Conservation (phyloP, 2,113 vertebrate species). For the Macrotus californicus region DNA sequence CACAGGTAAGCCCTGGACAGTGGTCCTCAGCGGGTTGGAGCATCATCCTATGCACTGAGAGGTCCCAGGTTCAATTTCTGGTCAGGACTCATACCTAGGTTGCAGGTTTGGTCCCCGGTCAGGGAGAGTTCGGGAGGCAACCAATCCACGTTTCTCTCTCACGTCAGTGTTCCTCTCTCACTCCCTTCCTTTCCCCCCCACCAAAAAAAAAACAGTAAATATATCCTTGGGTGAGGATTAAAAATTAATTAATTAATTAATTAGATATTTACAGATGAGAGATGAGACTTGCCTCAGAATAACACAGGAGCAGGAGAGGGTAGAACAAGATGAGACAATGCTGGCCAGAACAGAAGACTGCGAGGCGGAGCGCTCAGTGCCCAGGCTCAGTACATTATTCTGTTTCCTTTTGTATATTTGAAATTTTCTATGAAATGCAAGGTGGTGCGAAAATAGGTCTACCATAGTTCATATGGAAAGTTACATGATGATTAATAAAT, state of each 20-base stretch:
- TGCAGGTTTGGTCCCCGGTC: too few relatives aligned
- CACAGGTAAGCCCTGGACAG: not conserved
- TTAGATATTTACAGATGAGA: not conserved
- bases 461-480: not conserved
- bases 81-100: too few relatives aligned
- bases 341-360: rapidly evolving
- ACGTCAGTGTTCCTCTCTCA: too few relatives aligned
- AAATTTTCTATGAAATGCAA: not conserved
- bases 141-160: too few relatives aligned
- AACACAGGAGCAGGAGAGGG: not conserved
- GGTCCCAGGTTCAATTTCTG: too few relatives aligned
- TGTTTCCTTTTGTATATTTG: not conserved
- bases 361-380: rapidly evolving
- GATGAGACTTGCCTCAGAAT: not conserved
- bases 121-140: too few relatives aligned
- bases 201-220: too few relatives aligned
- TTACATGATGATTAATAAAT: not conserved
- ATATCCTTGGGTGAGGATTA: too few relatives aligned
- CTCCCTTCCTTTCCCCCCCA: too few relatives aligned
- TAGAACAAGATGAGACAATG: rapidly evolving
- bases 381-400: rapidly evolving
- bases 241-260: too few relatives aligned
- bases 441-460: not conserved
- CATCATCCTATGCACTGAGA: too few relatives aligned
- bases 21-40: too few relatives aligned